Percentiles rank a stretch among this genome's conserved stretches.
Conservation (phyloP, 2,797 vertebrate species). For the Pseudotriccus pelzelni region DNA sequence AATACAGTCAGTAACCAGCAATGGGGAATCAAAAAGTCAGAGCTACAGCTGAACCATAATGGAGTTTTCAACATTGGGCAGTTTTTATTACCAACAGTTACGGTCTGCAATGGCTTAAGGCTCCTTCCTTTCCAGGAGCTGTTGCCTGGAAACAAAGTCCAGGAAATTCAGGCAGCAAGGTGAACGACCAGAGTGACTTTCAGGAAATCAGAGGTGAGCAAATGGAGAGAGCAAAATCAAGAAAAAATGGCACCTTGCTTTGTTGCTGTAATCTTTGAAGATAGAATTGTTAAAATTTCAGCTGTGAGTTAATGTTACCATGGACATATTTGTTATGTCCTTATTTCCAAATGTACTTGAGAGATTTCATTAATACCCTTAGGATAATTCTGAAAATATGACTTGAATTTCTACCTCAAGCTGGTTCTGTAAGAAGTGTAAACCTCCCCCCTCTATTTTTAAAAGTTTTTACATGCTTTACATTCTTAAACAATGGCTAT, state of each 20-base stretch:
- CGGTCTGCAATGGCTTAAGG: not conserved
- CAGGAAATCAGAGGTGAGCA: not conserved
- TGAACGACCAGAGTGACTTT: not conserved
- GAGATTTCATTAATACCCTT: not conserved
- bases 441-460: not conserved
- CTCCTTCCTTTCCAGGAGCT: not conserved
- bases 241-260: not conserved
- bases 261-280: not conserved
- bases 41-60: not conserved
- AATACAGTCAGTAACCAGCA: not conserved
- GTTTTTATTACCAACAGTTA: not conserved
- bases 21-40: not conserved
- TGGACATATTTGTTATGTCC: not conserved
- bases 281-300: not conserved
- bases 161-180: not conserved
- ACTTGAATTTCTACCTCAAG: not conserved
- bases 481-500: not conserved
- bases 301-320: not conserved
- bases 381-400: not conserved
- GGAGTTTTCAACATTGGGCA: not conserved
- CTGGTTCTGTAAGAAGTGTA: not conserved
- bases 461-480: fast-evolving
- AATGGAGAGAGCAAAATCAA: not conserved
- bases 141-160: not conserved
- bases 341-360: not conserved